Conservation (phyloP, 2,113 vertebrate species). For the Orycteropus afer region DNA sequence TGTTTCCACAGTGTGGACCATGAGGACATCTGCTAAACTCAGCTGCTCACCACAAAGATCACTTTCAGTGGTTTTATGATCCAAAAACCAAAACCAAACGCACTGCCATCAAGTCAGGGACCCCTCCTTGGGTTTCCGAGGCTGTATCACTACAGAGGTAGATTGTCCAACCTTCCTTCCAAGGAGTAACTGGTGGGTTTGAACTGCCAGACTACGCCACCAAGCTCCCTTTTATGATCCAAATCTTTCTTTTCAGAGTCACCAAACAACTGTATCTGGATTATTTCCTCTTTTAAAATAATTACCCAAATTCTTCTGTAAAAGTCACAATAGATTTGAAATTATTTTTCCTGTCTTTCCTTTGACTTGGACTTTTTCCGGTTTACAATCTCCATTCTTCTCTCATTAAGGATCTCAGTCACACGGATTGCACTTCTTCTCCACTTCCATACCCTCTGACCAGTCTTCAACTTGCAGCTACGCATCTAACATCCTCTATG, state of each 20-base stretch:
- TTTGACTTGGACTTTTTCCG: neutral
- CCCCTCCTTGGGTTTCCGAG: too few relatives aligned
- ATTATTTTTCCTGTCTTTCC: neutral
- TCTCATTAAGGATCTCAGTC: neutral
- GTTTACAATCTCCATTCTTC: accelerated
- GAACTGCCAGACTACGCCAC: too few relatives aligned
- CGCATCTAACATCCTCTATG: neutral
- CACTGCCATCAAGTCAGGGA: too few relatives aligned
- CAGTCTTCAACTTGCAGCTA: accelerated
- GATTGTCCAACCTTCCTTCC: too few relatives aligned
- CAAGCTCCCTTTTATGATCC: neutral
- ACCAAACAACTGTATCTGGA: neutral
- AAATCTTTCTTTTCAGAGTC: slow-evolving; percentile 5
- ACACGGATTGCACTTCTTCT: neutral
- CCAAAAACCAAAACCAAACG: too few relatives aligned
- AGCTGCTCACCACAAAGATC: neutral
- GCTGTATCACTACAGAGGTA: too few relatives aligned
- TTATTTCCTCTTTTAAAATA: neutral
- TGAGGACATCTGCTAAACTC: neutral
- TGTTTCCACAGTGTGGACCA: neutral
- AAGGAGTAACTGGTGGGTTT: too few relatives aligned
- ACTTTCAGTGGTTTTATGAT: neutral
- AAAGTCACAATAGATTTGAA: slow-evolving; percentile 10
- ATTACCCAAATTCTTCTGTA: neutral
- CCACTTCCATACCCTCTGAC: neutral